Evolutionary conservation across 2,888 invertebrate species (phyloP).

Genomic region (Tribolium freemani): DNA sequence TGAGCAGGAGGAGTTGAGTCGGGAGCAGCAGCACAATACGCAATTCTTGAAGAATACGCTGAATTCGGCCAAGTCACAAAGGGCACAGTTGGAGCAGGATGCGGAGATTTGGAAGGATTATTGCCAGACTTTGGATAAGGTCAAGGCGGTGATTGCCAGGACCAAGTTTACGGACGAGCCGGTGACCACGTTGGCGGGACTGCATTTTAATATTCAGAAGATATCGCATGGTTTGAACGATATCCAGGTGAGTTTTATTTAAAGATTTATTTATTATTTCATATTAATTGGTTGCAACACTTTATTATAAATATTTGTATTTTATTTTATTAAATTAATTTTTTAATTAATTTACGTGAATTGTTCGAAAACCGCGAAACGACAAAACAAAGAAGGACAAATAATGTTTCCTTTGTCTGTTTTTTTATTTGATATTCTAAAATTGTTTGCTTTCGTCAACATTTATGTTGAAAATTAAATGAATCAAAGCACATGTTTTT

Average conservation of each 20-base stretch:
- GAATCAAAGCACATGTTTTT: too few relatives aligned
- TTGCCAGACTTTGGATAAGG: slow-evolving; percentile 82
- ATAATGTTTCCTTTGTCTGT: too few relatives aligned
- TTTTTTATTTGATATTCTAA: too few relatives aligned
- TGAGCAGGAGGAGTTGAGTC: slow-evolving; percentile 87
- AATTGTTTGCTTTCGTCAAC: too few relatives aligned
- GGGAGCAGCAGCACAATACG: slow-evolving; percentile 85
- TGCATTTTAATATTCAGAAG: slow-evolving; percentile 88
- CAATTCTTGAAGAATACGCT: slow-evolving; percentile 86
- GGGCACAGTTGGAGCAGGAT: slow-evolving; percentile 85
- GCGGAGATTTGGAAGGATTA: slow-evolving; percentile 90
- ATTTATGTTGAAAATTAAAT: too few relatives aligned
- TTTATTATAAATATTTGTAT: too few relatives aligned
- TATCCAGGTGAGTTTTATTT: slow-evolving; percentile 75
- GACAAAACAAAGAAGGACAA: too few relatives aligned
- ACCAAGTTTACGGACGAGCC: slow-evolving; percentile 85
- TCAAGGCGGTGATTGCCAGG: slow-evolving; percentile 81
- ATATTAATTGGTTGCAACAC: too few relatives aligned
- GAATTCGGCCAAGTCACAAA: slow-evolving; percentile 85
- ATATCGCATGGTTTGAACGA: slow-evolving; percentile 83
- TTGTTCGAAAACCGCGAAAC: too few relatives aligned
- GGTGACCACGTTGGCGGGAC: slow-evolving; percentile 82
- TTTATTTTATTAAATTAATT: too few relatives aligned
- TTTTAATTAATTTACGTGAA: too few relatives aligned
- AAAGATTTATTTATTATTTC: neutral